Evolutionary conservation across 2,888 invertebrate species (phyloP), one percentile per base, ranked within the genome.

Genomic region (Barypeithes pellucidus): DNA sequence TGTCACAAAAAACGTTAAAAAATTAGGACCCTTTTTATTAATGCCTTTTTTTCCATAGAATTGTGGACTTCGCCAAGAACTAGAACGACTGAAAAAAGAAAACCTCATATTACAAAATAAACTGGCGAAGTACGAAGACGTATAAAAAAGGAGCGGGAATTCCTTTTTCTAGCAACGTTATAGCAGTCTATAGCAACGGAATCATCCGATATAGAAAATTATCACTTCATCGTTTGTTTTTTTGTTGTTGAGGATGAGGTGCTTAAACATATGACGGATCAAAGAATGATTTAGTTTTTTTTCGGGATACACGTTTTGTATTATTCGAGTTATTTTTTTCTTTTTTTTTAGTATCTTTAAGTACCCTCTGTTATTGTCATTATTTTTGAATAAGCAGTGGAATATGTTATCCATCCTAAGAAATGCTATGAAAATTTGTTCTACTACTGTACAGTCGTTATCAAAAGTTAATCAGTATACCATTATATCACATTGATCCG

Each of bases 81-180:
- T 95, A 85, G 95, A 96, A 88, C 91, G 95, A 88, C 90, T 95
- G 87, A 95, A 95, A 90, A 95, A 95, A 88, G 95, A 95, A 88
- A 95, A 95, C 86, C 91, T 94, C 89, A 91, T 95, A 87, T 89
- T 95, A 86, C 93, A 95, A 86, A 95, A 95, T 87, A 94, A 95
- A 89, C 89, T 95, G 88, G 92, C 95, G 84, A 95, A 95, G 89
- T 94, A 92, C 88, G 93, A 94, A 89, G 94, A 94, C 87, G 93
- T 94, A 87, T 93, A 90, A 61, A 63, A 11, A 57, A 24, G 22
- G 45, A 29, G 33, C 57, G 43, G 24, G 22, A 47, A 33, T 47
- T 57, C 54, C 63, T 70, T 57, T 33, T 54, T 52, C 8, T 50
- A 62, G 29, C 29, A 5, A 29, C 29, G 29, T 29, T 29, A 29